Evolutionary conservation across 2,888 invertebrate species (phyloP).

Genomic region (Pteria penguin): DNA sequence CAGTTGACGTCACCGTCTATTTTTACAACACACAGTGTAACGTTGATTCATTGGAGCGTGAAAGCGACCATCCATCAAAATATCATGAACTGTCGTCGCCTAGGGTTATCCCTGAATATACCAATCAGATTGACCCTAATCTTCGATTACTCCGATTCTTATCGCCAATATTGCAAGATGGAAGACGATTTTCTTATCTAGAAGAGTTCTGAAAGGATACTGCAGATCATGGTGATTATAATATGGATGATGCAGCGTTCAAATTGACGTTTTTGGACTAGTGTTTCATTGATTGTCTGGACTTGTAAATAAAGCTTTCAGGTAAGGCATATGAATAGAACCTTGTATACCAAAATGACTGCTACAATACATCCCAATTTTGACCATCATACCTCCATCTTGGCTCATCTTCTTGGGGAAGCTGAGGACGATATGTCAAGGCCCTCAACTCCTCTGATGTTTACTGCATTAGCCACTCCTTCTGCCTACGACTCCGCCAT

Average conservation of each 20-base stretch:
- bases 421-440: not conserved
- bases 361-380: not conserved
- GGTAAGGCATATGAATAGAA: too few relatives aligned
- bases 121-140: not conserved
- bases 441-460: not conserved
- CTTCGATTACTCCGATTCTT: not conserved
- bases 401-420: not conserved
- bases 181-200: too few relatives aligned
- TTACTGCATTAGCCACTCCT: not conserved
- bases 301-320: too few relatives aligned
- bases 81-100: not conserved
- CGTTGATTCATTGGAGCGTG: not conserved
- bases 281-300: too few relatives aligned
- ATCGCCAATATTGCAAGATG: not conserved
- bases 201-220: not conserved
- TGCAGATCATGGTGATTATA: not conserved
- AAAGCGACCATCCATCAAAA: not conserved
- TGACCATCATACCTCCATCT: not conserved
- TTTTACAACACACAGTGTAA: too few relatives aligned
- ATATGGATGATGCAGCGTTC: not conserved
- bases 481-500: not conserved
- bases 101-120: too few relatives aligned
- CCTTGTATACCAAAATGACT: not conserved
- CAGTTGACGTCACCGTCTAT: too few relatives aligned
- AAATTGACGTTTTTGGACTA: too few relatives aligned